A percentile compares a stretch with the other conserved stretches of the same genome.
Evolutionary conservation across 2,797 vertebrate genomes (phyloP).

Genomic region (Macroramphosus scolopax): DNA sequence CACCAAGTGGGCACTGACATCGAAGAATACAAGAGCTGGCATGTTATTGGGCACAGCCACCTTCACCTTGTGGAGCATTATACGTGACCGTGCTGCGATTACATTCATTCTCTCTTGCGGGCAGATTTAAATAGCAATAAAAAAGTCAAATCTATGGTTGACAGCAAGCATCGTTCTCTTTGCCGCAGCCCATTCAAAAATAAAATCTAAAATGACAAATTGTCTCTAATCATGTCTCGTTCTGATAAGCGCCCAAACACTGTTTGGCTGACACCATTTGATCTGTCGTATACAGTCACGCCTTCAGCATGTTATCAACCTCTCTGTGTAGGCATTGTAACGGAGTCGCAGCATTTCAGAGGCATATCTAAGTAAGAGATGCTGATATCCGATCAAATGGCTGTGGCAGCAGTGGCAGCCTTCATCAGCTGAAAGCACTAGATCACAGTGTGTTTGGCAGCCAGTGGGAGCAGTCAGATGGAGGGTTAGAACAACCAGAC

Average conservation of each 20-base stretch:
- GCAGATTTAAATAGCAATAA: conserved; percentile 7
- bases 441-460: conserved; percentile 73
- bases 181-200: conserved; percentile 12
- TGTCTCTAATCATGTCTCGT: conserved; percentile 35
- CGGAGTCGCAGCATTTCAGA: conserved; percentile 35
- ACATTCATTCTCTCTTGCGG: conserved; percentile 18
- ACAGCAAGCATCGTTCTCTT: conserved; percentile 9
- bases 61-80: conserved; percentile 46
- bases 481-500: conserved; percentile 68
- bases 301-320: conserved; percentile 37
- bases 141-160: conserved; percentile 15
- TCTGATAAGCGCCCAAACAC: conserved; percentile 41
- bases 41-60: conserved; percentile 61
- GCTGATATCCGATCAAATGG: conserved; percentile 69
- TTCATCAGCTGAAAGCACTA: conserved; percentile 58
- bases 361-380: conserved; percentile 54
- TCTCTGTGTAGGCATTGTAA: conserved; percentile 34
- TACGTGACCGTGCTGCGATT: conserved; percentile 31
- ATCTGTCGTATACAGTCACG: conserved; percentile 36
- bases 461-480: conserved; percentile 70
- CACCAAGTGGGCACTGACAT: conserved; percentile 70
- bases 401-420: conserved; percentile 59
- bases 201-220: conserved; percentile 39
- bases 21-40: conserved; percentile 73
- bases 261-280: conserved; percentile 9